phyloP scores from a whole-genome alignment of 2,113 vertebrate species.

The Epinephelus fuscoguttatus region DNA sequence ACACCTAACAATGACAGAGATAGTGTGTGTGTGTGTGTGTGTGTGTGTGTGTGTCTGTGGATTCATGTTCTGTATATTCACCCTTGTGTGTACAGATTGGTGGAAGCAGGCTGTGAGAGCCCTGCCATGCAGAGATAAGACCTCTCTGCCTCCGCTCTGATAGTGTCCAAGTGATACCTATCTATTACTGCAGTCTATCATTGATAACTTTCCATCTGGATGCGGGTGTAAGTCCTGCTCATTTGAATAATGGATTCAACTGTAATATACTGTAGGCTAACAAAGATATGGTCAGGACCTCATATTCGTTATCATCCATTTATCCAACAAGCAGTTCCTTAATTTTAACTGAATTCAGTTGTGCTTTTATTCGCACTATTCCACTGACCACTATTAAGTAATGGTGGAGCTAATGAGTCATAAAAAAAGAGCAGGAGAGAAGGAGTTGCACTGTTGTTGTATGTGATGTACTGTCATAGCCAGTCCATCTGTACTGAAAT shows the following conservation, averaged over 20 bases:
- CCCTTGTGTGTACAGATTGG: background rate
- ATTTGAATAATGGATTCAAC: conserved; percentile 12
- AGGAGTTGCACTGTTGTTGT: too few species aligned
- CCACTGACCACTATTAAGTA: background rate
- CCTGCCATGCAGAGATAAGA: conserved; percentile 50
- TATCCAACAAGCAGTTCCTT: background rate
- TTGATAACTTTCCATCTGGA: conserved; percentile 26
- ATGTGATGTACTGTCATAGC: too few species aligned
- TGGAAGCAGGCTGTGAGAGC: conserved; percentile 12
- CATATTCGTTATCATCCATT: background rate
- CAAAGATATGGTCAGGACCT: background rate
- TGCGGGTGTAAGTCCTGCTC: background rate
- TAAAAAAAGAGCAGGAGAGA: background rate
- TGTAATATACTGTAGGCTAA: background rate
- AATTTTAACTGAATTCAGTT: background rate
- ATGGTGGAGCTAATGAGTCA: background rate
- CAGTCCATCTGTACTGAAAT: too few species aligned
- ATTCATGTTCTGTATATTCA: background rate
- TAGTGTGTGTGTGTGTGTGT: background rate
- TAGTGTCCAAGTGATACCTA: conserved; percentile 20
- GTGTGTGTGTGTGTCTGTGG: background rate
- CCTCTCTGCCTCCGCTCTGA: conserved; percentile 28
- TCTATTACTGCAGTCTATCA: conserved; percentile 27
- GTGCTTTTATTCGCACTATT: background rate
- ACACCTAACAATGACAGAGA: conserved; percentile 9